Evolutionary conservation across 1,140 invertebrate species (phyloP).

Genomic region (Hypothenemus hampei): DNA sequence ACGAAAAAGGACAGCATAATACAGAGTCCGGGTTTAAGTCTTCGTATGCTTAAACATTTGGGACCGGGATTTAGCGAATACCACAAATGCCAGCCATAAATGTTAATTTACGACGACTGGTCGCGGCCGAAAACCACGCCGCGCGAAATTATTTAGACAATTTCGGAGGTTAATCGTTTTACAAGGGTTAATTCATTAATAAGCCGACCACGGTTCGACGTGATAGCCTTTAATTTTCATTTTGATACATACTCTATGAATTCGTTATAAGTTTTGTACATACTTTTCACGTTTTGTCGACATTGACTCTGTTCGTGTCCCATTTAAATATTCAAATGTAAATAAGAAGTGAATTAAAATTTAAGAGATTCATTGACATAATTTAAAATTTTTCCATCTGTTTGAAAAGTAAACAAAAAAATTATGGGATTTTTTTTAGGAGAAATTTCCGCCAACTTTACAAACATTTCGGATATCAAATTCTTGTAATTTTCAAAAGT

Average conservation of each 20-base stretch:
- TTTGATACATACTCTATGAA: neutral
- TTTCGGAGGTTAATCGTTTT: conserved; percentile 1
- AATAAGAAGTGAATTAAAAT: too few relatives aligned
- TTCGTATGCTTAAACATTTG: conserved; percentile 5
- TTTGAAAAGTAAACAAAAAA: too few relatives aligned
- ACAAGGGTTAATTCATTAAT: conserved; percentile 12
- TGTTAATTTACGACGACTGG: conserved; percentile 19
- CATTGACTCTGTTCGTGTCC: too few relatives aligned
- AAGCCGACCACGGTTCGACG: neutral
- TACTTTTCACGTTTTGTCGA: too few relatives aligned
- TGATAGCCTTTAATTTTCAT: neutral
- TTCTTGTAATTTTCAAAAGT: too few relatives aligned
- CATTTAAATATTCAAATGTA: too few relatives aligned
- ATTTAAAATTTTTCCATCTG: too few relatives aligned
- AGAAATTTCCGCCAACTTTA: too few relatives aligned
- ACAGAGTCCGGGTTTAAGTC: neutral
- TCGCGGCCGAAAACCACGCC: conserved; percentile 12
- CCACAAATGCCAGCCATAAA: conserved; percentile 17
- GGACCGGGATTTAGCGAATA: conserved; percentile 10
- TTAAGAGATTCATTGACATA: too few relatives aligned
- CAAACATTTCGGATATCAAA: too few relatives aligned
- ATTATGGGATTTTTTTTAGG: too few relatives aligned
- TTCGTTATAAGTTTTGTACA: too few relatives aligned
- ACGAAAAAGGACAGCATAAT: neutral
- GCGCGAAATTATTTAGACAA: conserved; percentile 18